These are phyloP conservation scores for Shargacucullia verbasci DNA, from an alignment of 2,888 invertebrate genomes.

Conservation along the genomic window DNA sequence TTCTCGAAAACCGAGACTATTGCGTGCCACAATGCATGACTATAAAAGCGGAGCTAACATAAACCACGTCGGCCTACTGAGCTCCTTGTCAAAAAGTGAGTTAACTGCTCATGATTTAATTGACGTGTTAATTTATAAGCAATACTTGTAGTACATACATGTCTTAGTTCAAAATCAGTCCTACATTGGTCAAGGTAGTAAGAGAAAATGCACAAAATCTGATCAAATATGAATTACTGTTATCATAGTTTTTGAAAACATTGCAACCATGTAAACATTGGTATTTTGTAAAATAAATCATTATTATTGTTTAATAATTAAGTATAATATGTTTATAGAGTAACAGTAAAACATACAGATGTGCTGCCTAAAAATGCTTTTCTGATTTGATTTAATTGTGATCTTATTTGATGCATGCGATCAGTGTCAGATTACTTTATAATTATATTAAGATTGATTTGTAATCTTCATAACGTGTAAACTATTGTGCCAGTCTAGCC, in stretches of 20 bases:
- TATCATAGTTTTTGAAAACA: conserved; percentile 24
- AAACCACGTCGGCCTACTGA: conserved; percentile 84
- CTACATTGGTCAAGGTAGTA: conserved; percentile 33
- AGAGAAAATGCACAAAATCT: conserved; percentile 25
- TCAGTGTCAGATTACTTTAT: conserved; percentile 18
- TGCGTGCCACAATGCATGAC: conserved; percentile 84
- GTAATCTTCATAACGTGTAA: conserved; percentile 9
- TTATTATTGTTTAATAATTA: too few relatives aligned
- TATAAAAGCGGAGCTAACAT: conserved; percentile 85
- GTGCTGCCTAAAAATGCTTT: conserved; percentile 27
- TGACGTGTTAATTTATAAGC: conserved; percentile 55
- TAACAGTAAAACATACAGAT: conserved; percentile 43
- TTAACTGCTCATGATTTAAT: conserved; percentile 64
- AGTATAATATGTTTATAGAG: background rate
- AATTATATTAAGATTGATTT: conserved; percentile 14
- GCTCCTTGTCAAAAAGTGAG: conserved; percentile 86
- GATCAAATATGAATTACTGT: conserved; percentile 36
- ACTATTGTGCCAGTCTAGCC: conserved; percentile 12
- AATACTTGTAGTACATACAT: conserved; percentile 39
- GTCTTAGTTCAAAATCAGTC: conserved; percentile 25
- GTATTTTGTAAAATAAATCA: conserved; percentile 7
- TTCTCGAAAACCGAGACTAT: conserved; percentile 78
- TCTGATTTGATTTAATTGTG: conserved; percentile 15
- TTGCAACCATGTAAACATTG: conserved; percentile 19
- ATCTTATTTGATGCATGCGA: conserved; percentile 29